Percentiles rank a stretch among this genome's conserved stretches.
Conservation (phyloP, 2,797 vertebrate genomes). For the Syncerus caffer region DNA sequence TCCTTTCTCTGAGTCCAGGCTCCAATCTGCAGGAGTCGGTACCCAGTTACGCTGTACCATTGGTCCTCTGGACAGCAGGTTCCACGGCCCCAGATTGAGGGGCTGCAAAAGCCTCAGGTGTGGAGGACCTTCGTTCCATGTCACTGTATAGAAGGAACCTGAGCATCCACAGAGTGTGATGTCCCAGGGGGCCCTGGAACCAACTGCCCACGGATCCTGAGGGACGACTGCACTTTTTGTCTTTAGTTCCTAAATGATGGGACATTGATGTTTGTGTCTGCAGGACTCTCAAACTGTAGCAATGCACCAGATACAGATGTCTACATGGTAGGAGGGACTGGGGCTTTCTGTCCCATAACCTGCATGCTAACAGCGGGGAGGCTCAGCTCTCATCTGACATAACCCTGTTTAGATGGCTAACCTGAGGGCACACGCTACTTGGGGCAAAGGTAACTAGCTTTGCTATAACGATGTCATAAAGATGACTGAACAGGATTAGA, state of each 20-base stretch:
- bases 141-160: background rate
- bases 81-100: background rate
- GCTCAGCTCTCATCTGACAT: background rate
- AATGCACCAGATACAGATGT: background rate
- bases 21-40: rapidly evolving
- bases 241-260: background rate
- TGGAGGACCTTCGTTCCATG: background rate
- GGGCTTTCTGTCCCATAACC: background rate
- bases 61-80: too few species aligned
- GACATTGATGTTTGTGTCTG: background rate
- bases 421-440: background rate
- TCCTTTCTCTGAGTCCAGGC: background rate
- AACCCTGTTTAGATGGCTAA: background rate
- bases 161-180: background rate
- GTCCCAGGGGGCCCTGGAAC: background rate
- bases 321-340: too few species aligned
- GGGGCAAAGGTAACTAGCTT: background rate
- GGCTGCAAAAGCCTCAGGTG: rapidly evolving
- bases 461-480: background rate
- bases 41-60: background rate
- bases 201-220: background rate
- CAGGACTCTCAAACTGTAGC: background rate
- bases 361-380: background rate
- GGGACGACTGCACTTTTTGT: background rate
- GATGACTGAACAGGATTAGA: background rate